A percentile compares a stretch with the other conserved stretches of the same genome.
Conservation (phyloP, 2,113 vertebrate species). For the Lepus europaeus region DNA sequence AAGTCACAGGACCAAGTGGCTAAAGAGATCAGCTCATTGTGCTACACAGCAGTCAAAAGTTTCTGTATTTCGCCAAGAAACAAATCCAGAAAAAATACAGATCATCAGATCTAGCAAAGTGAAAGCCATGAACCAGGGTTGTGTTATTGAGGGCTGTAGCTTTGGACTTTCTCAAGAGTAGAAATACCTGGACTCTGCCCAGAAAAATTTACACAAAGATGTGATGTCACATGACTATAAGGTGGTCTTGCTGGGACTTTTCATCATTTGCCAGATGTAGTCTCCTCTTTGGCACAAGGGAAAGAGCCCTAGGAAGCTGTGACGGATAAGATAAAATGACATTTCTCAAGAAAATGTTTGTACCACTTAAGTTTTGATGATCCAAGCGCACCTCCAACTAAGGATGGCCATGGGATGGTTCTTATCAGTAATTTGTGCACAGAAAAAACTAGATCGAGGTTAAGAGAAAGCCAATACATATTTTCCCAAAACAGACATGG, state of each 20-base stretch:
- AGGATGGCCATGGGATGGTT: background rate
- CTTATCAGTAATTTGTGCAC: background rate
- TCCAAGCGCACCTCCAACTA: background rate
- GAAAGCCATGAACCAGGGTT: background rate
- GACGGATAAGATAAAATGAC: background rate
- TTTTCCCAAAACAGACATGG: background rate
- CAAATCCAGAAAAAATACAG: background rate
- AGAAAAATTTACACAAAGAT: background rate
- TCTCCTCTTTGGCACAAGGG: background rate
- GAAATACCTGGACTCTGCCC: background rate
- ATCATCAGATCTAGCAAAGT: background rate
- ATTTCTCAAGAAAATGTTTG: constrained; percentile 1
- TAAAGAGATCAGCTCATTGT: background rate
- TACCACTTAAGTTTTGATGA: background rate
- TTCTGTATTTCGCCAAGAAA: background rate
- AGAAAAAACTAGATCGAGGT: background rate
- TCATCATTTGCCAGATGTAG: background rate
- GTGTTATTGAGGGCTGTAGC: background rate
- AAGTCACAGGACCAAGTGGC: background rate
- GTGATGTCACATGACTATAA: background rate
- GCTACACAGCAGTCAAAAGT: background rate
- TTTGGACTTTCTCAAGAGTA: background rate
- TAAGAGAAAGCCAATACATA: constrained; percentile 1
- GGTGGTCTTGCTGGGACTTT: background rate
- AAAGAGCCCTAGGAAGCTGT: background rate